Evolutionary conservation across 2,797 vertebrate species (phyloP).

Genomic region (Rhodeus uyekii): DNA sequence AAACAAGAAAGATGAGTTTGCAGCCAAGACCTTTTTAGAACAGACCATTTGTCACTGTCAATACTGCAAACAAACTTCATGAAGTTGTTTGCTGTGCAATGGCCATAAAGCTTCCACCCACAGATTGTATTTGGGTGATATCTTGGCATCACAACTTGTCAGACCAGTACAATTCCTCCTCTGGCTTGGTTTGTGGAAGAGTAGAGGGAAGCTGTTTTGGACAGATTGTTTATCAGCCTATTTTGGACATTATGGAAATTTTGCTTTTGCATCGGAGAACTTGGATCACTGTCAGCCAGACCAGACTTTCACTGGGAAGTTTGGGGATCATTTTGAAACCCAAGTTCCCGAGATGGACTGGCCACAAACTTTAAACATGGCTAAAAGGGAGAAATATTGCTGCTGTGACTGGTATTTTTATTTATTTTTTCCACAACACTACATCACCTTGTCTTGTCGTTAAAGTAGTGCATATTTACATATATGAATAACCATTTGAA

Average conservation of each 20-base stretch:
- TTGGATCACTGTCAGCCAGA: no score
- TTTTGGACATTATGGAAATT: constrained; percentile 23
- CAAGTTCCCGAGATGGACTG: no score
- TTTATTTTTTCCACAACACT: no score
- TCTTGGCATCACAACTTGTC: constrained; percentile 4
- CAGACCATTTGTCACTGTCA: constrained; percentile 22
- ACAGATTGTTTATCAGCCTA: constrained; percentile 2
- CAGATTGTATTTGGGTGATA: constrained; percentile 15
- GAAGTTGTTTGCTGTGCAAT: constrained; percentile 24
- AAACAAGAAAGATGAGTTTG: constrained; percentile 18
- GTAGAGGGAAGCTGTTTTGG: background rate
- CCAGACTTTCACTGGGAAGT: no score
- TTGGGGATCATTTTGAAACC: no score
- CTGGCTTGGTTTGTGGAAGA: constrained; percentile 5
- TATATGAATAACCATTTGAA: no score
- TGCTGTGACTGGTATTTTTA: no score
- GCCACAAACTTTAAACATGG: no score
- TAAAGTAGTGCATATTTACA: no score
- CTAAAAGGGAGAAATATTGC: no score
- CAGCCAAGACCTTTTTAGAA: constrained; percentile 7
- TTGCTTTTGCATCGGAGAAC: constrained; percentile 5
- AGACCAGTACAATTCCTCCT: constrained; percentile 2
- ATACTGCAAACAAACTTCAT: constrained; percentile 19
- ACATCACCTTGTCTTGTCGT: no score
- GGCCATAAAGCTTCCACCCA: constrained; percentile 17